A percentile compares a stretch with the other conserved stretches of the same genome.
Evolutionary conservation across 2,888 invertebrate species (phyloP).

Genomic region (Xestia xanthographa): DNA sequence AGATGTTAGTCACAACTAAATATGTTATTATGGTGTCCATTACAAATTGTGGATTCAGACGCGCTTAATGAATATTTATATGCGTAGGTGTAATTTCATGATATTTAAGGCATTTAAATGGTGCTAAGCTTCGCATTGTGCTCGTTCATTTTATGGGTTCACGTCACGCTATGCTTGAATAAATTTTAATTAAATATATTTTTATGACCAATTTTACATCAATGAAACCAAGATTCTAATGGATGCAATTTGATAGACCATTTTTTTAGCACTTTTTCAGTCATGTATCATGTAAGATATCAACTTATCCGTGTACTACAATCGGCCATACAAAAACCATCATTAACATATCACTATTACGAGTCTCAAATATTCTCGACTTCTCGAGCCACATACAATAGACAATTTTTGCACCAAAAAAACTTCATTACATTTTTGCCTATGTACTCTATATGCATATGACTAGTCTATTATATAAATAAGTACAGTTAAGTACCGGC

Average conservation of each 20-base stretch:
- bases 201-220: not conserved
- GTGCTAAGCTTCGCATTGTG: slow-evolving; percentile 23
- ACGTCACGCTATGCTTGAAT: slow-evolving; percentile 47
- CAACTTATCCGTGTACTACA: not conserved
- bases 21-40: slow-evolving; percentile 69
- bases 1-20: slow-evolving; percentile 60
- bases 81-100: slow-evolving; percentile 35
- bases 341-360: slow-evolving; percentile 23
- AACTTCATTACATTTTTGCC: slow-evolving; percentile 42
- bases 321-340: slow-evolving; percentile 15
- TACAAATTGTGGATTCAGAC: slow-evolving; percentile 54
- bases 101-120: slow-evolving; percentile 52
- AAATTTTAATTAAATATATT: slow-evolving; percentile 27
- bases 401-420: slow-evolving; percentile 30
- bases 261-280: not conserved
- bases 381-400: slow-evolving; percentile 35
- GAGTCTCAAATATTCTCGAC: too few species aligned
- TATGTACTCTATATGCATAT: slow-evolving; percentile 23
- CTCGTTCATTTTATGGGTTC: slow-evolving; percentile 37
- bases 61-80: slow-evolving; percentile 56
- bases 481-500: slow-evolving; percentile 56
- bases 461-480: slow-evolving; percentile 37
- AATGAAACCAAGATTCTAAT: slow-evolving; percentile 12
- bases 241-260: not conserved
- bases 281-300: not conserved